Conservation (phyloP, 2,113 vertebrate species). For the Gnathonemus echidnorhynchus region DNA sequence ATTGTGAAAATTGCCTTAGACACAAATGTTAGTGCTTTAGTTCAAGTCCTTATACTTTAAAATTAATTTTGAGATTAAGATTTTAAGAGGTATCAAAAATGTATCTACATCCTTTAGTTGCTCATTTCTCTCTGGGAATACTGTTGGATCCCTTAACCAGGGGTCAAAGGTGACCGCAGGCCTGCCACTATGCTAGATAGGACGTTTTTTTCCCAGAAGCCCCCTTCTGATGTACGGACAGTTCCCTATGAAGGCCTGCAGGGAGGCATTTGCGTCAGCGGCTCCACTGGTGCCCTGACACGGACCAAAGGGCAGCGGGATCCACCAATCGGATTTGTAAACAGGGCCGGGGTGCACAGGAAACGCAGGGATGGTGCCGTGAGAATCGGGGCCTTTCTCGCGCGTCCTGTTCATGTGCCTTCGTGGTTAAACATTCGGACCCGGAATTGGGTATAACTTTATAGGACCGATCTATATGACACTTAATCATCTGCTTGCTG, state of each 20-base stretch:
- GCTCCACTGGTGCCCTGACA: conserved; percentile 19
- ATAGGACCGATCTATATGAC: conserved; percentile 18
- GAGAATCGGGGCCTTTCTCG: conserved; percentile 42
- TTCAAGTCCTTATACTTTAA: background rate
- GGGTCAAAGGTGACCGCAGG: conserved; percentile 14
- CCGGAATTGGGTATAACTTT: conserved; percentile 8
- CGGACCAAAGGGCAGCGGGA: conserved; percentile 21
- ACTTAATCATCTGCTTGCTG: background rate
- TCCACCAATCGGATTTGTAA: conserved; percentile 34
- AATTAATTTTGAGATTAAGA: background rate
- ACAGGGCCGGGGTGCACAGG: conserved; percentile 37
- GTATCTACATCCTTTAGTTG: background rate
- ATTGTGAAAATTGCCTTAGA: background rate
- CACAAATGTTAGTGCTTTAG: background rate
- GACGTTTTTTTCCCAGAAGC: conserved; percentile 23
- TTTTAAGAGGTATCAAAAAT: background rate
- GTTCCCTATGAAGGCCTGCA: background rate
- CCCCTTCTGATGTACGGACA: conserved; percentile 15
- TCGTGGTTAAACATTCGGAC: background rate
- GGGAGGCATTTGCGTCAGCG: conserved; percentile 35
- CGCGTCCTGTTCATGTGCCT: conserved; percentile 41
- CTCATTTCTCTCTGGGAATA: background rate
- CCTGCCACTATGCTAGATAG: background rate
- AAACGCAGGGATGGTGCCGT: conserved; percentile 42
- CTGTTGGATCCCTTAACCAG: background rate